A percentile compares a stretch with the other conserved stretches of the same genome.
Conservation (phyloP, 2,888 invertebrate genomes). For the Platycnemis pennipes region DNA sequence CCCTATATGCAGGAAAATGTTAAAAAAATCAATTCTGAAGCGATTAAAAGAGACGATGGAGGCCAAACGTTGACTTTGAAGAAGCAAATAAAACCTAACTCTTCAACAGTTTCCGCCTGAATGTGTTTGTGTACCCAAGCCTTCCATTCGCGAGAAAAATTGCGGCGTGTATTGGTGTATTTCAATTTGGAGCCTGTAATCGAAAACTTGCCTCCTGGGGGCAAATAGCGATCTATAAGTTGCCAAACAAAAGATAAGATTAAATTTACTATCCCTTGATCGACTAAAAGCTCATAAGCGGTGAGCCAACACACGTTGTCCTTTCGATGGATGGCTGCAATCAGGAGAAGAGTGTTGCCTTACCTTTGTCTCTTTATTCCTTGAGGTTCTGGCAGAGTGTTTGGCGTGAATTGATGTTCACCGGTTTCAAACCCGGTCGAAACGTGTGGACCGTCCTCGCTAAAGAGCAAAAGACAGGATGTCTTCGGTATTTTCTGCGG, state of each 20-base stretch:
- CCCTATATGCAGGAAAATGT: not conserved
- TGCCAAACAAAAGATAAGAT: constrained; percentile 13
- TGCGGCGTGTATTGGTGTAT: not conserved
- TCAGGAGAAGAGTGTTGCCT: not conserved
- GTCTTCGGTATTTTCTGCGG: too few relatives aligned
- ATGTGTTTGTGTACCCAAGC: not conserved
- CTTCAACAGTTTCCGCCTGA: not conserved
- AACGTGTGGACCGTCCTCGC: too few relatives aligned
- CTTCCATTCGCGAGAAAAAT: not conserved
- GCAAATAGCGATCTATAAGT: constrained; percentile 16
- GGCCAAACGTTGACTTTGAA: not conserved
- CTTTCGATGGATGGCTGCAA: not conserved
- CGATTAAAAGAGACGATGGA: not conserved
- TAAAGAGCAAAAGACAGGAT: too few relatives aligned
- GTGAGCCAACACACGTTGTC: not conserved
- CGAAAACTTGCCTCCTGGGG: not conserved
- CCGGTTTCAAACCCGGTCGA: too few relatives aligned
- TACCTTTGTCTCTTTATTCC: not conserved
- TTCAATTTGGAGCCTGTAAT: not conserved
- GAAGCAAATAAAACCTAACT: not conserved
- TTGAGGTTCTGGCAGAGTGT: not conserved
- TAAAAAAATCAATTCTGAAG: not conserved
- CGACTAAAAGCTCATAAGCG: not conserved
- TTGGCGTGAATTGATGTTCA: too few relatives aligned
- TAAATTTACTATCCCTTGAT: constrained; percentile 8